Evolutionary conservation across 2,888 invertebrate species (phyloP).

Genomic region (Synergus umbraculus): DNA sequence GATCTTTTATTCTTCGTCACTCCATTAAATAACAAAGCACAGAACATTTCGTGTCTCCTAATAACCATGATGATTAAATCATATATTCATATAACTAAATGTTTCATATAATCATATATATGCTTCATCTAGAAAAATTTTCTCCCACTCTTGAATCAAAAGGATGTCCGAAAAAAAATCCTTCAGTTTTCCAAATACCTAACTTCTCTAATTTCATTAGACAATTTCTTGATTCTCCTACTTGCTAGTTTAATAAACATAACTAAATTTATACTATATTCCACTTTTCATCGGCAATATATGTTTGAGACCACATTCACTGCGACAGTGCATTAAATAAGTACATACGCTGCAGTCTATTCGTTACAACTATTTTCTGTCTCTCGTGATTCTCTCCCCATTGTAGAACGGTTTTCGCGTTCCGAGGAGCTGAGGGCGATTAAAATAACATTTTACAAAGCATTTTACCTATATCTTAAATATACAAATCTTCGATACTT

Average conservation of each 20-base stretch:
- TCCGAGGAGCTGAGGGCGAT: slow-evolving; percentile 10
- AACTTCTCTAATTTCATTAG: background rate
- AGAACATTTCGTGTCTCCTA: background rate
- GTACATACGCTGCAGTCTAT: slow-evolving; percentile 47
- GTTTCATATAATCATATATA: too few species aligned
- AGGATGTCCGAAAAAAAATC: background rate
- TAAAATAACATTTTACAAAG: background rate
- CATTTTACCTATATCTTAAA: background rate
- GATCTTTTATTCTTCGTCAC: background rate
- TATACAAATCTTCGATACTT: background rate
- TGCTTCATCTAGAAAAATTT: background rate
- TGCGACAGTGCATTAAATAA: slow-evolving; percentile 44
- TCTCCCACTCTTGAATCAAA: background rate
- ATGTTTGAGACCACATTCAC: background rate
- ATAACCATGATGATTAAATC: background rate
- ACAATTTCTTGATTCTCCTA: background rate
- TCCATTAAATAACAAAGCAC: background rate
- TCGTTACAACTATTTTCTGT: slow-evolving; percentile 58
- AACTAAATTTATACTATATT: slow-evolving; percentile 43
- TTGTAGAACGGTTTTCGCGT: slow-evolving; percentile 30
- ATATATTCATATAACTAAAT: too few species aligned
- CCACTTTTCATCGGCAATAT: background rate
- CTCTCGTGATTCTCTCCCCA: slow-evolving; percentile 61
- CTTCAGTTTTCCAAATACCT: background rate
- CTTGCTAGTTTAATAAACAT: slow-evolving; percentile 38